These are phyloP conservation scores for Nerophis ophidion DNA, from an alignment of 2,113 vertebrate genomes.

Conservation along the genomic window DNA sequence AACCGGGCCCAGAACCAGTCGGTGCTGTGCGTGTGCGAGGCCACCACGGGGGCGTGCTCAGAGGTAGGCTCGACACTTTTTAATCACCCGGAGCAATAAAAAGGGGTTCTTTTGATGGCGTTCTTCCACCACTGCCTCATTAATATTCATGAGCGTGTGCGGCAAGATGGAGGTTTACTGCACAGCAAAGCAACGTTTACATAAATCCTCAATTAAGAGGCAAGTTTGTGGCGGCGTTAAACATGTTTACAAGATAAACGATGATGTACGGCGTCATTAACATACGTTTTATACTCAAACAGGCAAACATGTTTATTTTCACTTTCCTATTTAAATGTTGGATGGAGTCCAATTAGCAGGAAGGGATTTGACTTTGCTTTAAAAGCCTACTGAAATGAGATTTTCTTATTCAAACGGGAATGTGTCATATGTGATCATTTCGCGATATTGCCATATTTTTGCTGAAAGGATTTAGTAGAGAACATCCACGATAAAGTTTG, in stretches of 20 bases:
- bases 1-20: constrained; percentile 79
- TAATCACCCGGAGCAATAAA: constrained; percentile 37
- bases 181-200: constrained; percentile 22
- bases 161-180: constrained; percentile 33
- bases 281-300: background rate
- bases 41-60: constrained; percentile 75
- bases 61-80: constrained; percentile 60
- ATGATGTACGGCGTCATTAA: background rate
- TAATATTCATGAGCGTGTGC: constrained; percentile 48
- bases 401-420: too few relatives aligned
- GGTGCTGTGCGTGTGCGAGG: constrained; percentile 74
- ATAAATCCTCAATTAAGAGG: background rate
- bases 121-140: constrained; percentile 37
- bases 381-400: too few relatives aligned
- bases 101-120: constrained; percentile 41
- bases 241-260: background rate
- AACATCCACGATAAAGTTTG: too few relatives aligned
- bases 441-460: too few relatives aligned
- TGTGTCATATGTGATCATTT: too few relatives aligned
- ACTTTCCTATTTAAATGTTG: too few relatives aligned
- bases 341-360: too few relatives aligned
- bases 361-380: too few relatives aligned
- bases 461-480: too few relatives aligned
- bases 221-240: background rate
- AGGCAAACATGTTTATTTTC: background rate